Evolutionary conservation across 2,797 vertebrate species (phyloP).

Genomic region (Premnoplex brunnescens): DNA sequence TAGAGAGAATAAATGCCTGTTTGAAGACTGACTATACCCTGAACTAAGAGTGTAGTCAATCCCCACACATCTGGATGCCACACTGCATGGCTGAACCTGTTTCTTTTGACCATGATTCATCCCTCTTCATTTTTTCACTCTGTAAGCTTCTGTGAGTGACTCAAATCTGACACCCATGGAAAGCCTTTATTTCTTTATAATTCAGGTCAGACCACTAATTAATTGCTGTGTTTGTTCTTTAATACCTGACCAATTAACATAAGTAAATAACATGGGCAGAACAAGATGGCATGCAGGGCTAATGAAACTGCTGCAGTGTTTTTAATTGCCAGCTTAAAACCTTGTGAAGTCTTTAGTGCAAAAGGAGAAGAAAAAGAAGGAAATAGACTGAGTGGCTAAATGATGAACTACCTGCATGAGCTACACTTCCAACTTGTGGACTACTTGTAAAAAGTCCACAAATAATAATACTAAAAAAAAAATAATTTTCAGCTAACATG

Average conservation of each 20-base stretch:
- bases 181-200: slow-evolving; percentile 39
- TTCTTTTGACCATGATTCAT: slow-evolving; percentile 39
- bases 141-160: slow-evolving; percentile 16
- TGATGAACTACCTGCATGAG: not conserved
- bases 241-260: slow-evolving; percentile 47
- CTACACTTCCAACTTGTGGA: not conserved
- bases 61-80: slow-evolving; percentile 24
- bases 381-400: not conserved
- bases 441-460: not conserved
- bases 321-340: not conserved
- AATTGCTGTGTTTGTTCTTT: slow-evolving; percentile 55
- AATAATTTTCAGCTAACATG: not conserved
- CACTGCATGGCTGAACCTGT: not conserved
- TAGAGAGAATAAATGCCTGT: not conserved
- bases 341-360: not conserved
- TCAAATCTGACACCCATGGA: slow-evolving; percentile 31
- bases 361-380: not conserved
- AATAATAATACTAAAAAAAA: not conserved
- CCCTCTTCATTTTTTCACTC: slow-evolving; percentile 22
- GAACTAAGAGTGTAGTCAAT: not conserved
- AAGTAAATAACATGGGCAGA: slow-evolving; percentile 36
- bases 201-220: slow-evolving; percentile 48
- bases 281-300: not conserved
- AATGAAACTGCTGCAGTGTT: slow-evolving; percentile 2
- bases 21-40: not conserved